Base-by-base conservation (phyloP, 2,113 vertebrate genomes). In the Cricetomys ansorgei region DNA sequence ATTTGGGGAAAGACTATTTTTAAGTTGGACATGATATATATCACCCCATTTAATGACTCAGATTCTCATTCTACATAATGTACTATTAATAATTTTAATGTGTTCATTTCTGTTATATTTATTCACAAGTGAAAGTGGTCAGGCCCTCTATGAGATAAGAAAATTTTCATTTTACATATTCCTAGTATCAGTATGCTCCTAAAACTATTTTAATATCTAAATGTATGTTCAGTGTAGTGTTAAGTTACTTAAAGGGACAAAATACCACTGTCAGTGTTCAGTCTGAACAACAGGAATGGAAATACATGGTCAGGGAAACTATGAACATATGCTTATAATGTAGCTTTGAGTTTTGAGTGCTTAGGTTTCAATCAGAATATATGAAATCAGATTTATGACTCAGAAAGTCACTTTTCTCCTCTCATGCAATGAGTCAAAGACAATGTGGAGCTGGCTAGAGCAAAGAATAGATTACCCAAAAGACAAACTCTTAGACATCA, bases 301-400 rank as follows among this genome's bases (percentile, higher is more conserved):
- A 75, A 67, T 84, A 16, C 48, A 2, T 11, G 27, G 37, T 77
- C 57, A 87, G 48, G 86, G 86, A 94, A 94, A 85, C 9, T 12
- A 53, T 5, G 37, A 59, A 40, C 89, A 6, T 23, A 16, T 25
- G 48, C 62, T 57, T 50, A 67, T 7, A 70, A 80, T 70, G 83
- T 92, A 89, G 19, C 31, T 85, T 88, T 79, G 50, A 57, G 25
- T 77, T 70, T 94, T 91, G 73, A 62, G 64, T 94, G 57, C 6
- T 40, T 75, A 88, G 31, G 89, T 96, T 97, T 96, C 87, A 93
- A 27, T 73, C 62, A 86, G 72, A 62, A 79, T 90, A 9, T 27
- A 64, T 69, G 15, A 88, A 87, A 43, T 93, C 55, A 91, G 64
- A 90, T 65, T 94, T 83, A 73, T 96, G 94, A 94, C 86, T 95